Conservation (phyloP, 2,113 vertebrate genomes). For the Ammodytes dubius region DNA sequence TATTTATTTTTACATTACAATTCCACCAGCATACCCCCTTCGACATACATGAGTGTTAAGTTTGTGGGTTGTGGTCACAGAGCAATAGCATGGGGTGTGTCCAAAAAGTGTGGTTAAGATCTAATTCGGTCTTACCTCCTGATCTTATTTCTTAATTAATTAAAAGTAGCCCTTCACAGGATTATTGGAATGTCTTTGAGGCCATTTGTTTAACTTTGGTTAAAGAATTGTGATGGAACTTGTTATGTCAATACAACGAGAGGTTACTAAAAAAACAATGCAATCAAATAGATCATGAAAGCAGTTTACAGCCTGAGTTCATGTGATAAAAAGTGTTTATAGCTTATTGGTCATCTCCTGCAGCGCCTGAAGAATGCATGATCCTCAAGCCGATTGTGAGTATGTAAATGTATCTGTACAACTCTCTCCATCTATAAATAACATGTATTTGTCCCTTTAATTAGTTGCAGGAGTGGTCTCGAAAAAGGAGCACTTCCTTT, state of each 20-base stretch:
- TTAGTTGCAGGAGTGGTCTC: constrained; percentile 24
- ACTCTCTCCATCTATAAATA: constrained; percentile 40
- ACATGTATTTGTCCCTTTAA: constrained; percentile 11
- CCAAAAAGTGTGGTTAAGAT: too few species aligned
- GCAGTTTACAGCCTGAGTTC: constrained; percentile 5
- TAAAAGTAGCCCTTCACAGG: not conserved
- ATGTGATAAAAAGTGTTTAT: constrained; percentile 30
- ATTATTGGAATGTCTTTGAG: not conserved
- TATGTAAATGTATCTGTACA: not conserved
- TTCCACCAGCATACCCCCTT: not conserved
- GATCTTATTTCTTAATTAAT: not conserved
- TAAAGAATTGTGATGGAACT: not conserved
- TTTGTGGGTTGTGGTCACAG: too few species aligned
- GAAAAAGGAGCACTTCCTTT: constrained; percentile 64
- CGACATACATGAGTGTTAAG: too few species aligned
- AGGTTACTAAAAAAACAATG: constrained; percentile 2
- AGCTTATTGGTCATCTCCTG: constrained; percentile 4
- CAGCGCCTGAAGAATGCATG: constrained; percentile 1
- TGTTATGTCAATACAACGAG: not conserved
- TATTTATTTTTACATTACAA: not conserved
- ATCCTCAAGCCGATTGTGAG: not conserved
- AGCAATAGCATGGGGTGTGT: too few species aligned
- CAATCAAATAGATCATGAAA: not conserved
- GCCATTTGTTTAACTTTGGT: too few species aligned
- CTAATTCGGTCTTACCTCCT: too few species aligned